Evolutionary conservation across 2,888 invertebrate species (phyloP), one percentile per base, ranked within the genome.

Genomic region (Philereme vetulata): DNA sequence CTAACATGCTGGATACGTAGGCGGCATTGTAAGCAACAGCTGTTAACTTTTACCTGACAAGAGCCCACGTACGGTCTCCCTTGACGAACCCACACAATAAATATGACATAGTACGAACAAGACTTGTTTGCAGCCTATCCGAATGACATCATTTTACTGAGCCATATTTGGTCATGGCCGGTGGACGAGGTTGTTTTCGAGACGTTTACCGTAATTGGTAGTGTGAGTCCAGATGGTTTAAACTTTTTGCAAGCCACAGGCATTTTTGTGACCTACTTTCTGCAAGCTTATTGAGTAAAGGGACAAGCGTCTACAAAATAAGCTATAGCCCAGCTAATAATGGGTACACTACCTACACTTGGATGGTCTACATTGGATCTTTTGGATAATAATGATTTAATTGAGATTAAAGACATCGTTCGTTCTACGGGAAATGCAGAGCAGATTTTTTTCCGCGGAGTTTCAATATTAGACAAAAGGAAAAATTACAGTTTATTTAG

Each of bases 121-220:
- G 45, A 51, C 56, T 52, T 5, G 52, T 40, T 55, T 46, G 43
- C 44, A 47, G 36, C 10, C 6, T 44, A 51, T 40, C 50, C 40
- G 51, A 65, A 52, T 78, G 80, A 81, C 79, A 80, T 81, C 81
- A 81, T 46, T 54, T 50, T 60, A 40, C 35, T 48, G 62, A 51
- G 56, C 65, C 71, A 36, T 77, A 56, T 72, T 65, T 45, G 72
- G 77, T 69, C 70, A 76, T 64, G 73, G 70, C 64, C 66, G 56
- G 49, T 42, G 57, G 57, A 53, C 60, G 50, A 58, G 59, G 6
- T 65, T 65, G 49, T 62, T 65, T 60, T 51, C 51, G 50, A 53
- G 59, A 50, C 56, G 57, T 47, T 7, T 35, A 43, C 74, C 67
- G 54, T 70, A 71, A 40, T 62, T 66, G 68, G 74, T 11, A 42